These are phyloP conservation scores for Drosophila ambigua DNA, from an alignment of 1,140 invertebrate species.

Conservation along the genomic window DNA sequence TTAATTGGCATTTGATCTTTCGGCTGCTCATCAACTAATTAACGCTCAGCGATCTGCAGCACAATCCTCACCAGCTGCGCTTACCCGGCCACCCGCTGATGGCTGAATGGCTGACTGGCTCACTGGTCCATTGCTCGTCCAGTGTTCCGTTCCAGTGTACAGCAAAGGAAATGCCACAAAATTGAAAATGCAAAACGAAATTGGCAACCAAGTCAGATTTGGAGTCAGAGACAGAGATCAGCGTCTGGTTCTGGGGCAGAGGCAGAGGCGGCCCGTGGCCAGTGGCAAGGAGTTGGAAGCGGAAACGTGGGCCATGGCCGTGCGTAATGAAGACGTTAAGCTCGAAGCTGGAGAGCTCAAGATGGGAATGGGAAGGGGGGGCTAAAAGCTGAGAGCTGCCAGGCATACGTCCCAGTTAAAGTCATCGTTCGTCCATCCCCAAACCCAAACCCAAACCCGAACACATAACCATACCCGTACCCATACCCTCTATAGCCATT, in stretches of 20 bases:
- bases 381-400: slow-evolving; percentile 36
- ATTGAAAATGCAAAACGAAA: slow-evolving; percentile 82
- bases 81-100: slow-evolving; percentile 26
- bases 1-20: slow-evolving; percentile 56
- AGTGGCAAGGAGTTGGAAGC: slow-evolving; percentile 14
- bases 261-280: not conserved
- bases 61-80: slow-evolving; percentile 36
- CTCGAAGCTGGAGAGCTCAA: slow-evolving; percentile 28
- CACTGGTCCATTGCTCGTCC: slow-evolving; percentile 21
- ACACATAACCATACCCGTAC: not conserved
- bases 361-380: not conserved
- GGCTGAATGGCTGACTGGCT: too few species aligned
- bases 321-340: slow-evolving; percentile 82
- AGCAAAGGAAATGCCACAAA: slow-evolving; percentile 72
- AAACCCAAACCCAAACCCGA: slow-evolving; percentile 14
- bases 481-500: slow-evolving; percentile 10
- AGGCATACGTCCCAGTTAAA: slow-evolving; percentile 57
- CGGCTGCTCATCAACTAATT: slow-evolving; percentile 65
- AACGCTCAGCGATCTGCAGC: slow-evolving; percentile 32
- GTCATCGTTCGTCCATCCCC: slow-evolving; percentile 18
- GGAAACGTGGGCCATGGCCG: slow-evolving; percentile 65
- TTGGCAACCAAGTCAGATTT: slow-evolving; percentile 44
- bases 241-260: not conserved
- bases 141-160: not conserved
- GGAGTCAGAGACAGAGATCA: slow-evolving; percentile 4